These are phyloP conservation scores for Penelope pileata DNA, from an alignment of 2,113 vertebrate genomes.

Conservation along the genomic window DNA sequence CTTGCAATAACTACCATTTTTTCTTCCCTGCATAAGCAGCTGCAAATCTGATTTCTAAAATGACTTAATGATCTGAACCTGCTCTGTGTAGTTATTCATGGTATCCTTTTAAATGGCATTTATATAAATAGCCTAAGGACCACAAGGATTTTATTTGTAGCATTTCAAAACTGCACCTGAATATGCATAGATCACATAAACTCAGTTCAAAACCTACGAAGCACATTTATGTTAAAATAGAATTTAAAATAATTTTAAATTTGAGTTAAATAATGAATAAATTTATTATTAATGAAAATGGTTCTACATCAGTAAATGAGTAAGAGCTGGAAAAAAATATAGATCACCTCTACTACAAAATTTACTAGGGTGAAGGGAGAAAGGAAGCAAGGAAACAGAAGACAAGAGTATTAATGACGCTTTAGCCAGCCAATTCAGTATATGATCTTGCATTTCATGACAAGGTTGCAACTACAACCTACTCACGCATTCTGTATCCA, in stretches of 20 bases:
- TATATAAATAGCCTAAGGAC: neutral
- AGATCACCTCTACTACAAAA: neutral
- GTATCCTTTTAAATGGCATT: neutral
- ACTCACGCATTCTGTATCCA: neutral
- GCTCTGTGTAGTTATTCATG: neutral
- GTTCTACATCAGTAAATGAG: neutral
- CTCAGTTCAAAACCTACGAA: neutral
- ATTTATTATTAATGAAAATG: neutral
- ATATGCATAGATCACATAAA: neutral
- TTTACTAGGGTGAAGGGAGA: neutral
- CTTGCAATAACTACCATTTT: constrained; percentile 32
- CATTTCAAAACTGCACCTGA: neutral
- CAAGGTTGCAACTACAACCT: neutral
- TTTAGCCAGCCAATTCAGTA: neutral
- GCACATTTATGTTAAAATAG: neutral
- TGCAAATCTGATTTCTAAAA: constrained; percentile 42
- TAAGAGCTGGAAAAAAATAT: neutral
- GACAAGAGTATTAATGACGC: neutral
- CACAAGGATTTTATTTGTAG: neutral
- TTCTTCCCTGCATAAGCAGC: constrained; percentile 45
- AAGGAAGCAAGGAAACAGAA: neutral
- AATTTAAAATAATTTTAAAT: neutral
- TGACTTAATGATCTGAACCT: constrained; percentile 1
- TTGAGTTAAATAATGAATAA: neutral
- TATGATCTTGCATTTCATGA: neutral